A percentile compares a stretch with the other conserved stretches of the same genome.
phyloP scores from a whole-genome alignment of 2,113 vertebrate species.

The Silurus asotus region DNA sequence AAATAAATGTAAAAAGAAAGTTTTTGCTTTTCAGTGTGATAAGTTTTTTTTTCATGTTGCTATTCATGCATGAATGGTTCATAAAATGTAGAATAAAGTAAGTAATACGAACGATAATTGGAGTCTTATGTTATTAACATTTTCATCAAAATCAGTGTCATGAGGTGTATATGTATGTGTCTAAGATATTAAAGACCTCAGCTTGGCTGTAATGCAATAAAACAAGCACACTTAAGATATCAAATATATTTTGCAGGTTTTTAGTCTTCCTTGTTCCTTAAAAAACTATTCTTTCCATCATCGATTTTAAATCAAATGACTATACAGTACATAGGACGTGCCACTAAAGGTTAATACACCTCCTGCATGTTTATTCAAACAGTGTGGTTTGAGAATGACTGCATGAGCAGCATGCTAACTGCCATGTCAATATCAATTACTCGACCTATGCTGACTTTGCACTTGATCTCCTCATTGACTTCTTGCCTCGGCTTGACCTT shows the following conservation, averaged over 20 bases:
- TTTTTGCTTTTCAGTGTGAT: neutral
- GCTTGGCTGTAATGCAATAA: neutral
- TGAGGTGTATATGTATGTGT: neutral
- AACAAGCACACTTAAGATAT: neutral
- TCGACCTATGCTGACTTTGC: neutral
- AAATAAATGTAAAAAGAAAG: neutral
- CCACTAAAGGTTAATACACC: neutral
- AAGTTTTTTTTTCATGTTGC: neutral
- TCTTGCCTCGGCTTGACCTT: slow-evolving; percentile 17
- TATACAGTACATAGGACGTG: neutral
- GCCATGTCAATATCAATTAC: slow-evolving; percentile 13
- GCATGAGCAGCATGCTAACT: neutral
- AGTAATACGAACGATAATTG: neutral
- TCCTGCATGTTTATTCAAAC: neutral
- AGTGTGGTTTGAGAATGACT: neutral
- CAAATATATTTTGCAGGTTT: neutral
- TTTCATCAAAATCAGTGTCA: neutral
- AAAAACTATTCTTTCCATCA: neutral
- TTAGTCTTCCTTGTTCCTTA: neutral
- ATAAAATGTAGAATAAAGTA: neutral
- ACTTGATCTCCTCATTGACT: slow-evolving; percentile 9
- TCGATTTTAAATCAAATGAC: neutral
- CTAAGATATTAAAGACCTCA: neutral
- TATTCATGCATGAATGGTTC: neutral
- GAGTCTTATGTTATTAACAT: neutral